Evolutionary conservation across 2,888 invertebrate species (phyloP).

Genomic region (Ischnura elegans): DNA sequence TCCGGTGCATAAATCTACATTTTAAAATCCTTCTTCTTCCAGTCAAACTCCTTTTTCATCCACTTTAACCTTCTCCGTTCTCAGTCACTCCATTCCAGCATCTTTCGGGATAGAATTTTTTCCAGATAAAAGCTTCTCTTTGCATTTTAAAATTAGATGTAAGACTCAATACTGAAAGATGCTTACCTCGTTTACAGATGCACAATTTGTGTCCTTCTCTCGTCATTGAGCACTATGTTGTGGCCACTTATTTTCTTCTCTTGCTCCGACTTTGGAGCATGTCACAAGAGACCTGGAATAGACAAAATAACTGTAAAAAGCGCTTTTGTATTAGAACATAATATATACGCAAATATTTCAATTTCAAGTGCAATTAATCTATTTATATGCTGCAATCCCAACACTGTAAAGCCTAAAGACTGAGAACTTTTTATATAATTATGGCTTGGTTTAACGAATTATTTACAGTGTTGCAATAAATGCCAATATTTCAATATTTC

Average conservation of each 20-base stretch:
- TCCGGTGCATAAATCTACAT: slow-evolving; percentile 17
- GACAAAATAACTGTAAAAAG: background rate
- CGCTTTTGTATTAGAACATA: too few species aligned
- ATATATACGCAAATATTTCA: too few species aligned
- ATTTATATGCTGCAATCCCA: too few species aligned
- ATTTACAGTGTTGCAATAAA: too few species aligned
- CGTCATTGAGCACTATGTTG: background rate
- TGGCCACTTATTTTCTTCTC: background rate
- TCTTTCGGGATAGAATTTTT: background rate
- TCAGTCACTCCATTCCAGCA: background rate
- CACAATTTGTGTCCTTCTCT: background rate
- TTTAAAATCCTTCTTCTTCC: background rate
- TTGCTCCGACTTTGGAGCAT: background rate
- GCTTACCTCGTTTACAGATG: background rate
- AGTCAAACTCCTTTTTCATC: background rate
- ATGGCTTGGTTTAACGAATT: too few species aligned
- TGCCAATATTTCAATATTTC: too few species aligned
- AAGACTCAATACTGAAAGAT: background rate
- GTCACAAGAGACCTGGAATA: background rate
- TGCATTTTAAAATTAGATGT: background rate
- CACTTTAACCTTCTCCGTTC: background rate
- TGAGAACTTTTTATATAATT: too few species aligned
- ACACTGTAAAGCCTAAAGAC: too few species aligned
- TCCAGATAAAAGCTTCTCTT: background rate
- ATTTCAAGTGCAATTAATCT: too few species aligned